phyloP scores from a whole-genome alignment of 2,113 vertebrate species.

The Anarhynchus alexandrinus region DNA sequence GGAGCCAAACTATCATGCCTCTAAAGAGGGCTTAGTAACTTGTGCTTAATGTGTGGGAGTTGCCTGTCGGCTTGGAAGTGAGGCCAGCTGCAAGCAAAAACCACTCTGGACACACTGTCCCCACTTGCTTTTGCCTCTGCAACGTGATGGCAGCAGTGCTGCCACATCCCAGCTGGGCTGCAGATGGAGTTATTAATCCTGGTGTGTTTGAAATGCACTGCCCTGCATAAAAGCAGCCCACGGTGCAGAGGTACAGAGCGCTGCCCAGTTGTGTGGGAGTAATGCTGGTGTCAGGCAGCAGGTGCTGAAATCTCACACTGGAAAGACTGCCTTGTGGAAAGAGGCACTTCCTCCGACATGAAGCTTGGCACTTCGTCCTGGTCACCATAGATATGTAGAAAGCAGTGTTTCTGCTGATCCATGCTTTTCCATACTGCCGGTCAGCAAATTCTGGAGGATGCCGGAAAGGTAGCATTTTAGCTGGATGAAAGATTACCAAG shows the following conservation, averaged over 20 bases:
- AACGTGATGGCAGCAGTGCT: neutral
- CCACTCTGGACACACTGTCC: neutral
- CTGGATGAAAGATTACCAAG: neutral
- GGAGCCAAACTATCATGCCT: neutral
- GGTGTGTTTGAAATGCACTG: neutral
- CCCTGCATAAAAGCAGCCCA: neutral
- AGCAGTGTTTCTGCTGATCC: neutral
- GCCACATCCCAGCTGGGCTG: neutral
- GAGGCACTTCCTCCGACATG: neutral
- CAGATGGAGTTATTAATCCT: neutral
- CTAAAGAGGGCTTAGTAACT: neutral
- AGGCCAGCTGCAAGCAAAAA: neutral
- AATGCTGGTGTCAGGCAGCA: neutral
- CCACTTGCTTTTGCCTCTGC: neutral
- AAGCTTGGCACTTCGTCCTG: rapidly evolving
- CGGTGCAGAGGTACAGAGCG: neutral
- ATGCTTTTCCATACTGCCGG: neutral
- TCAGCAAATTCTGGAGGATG: neutral
- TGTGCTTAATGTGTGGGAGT: neutral
- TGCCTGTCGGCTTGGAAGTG: neutral
- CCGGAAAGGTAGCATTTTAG: neutral
- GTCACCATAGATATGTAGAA: rapidly evolving
- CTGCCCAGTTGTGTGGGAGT: neutral
- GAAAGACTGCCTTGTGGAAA: neutral
- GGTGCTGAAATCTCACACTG: neutral